These are phyloP conservation scores for Acanthurus tractus DNA, from an alignment of 2,797 vertebrate genomes.

Conservation along the genomic window DNA sequence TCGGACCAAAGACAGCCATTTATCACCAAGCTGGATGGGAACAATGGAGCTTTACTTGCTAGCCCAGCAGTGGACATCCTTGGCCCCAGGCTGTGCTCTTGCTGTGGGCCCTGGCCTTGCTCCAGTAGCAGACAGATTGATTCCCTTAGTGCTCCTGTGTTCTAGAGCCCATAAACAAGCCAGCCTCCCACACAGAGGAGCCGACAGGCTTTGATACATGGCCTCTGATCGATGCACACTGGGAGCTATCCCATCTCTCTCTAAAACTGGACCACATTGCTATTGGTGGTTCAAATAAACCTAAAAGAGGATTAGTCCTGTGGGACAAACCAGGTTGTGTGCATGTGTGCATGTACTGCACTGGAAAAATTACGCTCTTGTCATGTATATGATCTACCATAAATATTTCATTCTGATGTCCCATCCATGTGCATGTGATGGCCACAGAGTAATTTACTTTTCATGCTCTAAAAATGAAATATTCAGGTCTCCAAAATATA, in stretches of 20 bases:
- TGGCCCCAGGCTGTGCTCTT: slow-evolving; percentile 70
- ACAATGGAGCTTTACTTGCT: slow-evolving; percentile 64
- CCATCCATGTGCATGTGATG: neutral
- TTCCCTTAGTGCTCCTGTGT: slow-evolving; percentile 64
- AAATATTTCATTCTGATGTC: slow-evolving; percentile 11
- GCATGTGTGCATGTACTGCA: slow-evolving; percentile 1
- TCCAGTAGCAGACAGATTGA: slow-evolving; percentile 74
- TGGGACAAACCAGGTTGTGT: slow-evolving; percentile 37
- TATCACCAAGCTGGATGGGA: slow-evolving; percentile 68
- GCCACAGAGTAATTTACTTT: slow-evolving; percentile 3
- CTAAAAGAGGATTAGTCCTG: slow-evolving; percentile 28
- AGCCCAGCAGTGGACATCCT: slow-evolving; percentile 69
- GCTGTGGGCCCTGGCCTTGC: slow-evolving; percentile 61
- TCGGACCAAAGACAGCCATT: slow-evolving; percentile 71
- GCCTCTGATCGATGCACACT: slow-evolving; percentile 52
- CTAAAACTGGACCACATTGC: slow-evolving; percentile 50
- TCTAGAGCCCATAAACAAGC: slow-evolving; percentile 72
- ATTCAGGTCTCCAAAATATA: neutral
- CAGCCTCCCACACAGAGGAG: slow-evolving; percentile 54
- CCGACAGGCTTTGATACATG: slow-evolving; percentile 70
- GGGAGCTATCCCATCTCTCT: slow-evolving; percentile 63
- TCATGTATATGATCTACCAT: slow-evolving; percentile 13
- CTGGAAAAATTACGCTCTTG: slow-evolving; percentile 14
- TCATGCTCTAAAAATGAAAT: neutral
- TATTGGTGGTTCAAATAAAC: slow-evolving; percentile 33